Evolutionary conservation across 1,140 invertebrate genomes (phyloP), one percentile per base, ranked within the genome.

Genomic region (Dreissena rostriformis): DNA sequence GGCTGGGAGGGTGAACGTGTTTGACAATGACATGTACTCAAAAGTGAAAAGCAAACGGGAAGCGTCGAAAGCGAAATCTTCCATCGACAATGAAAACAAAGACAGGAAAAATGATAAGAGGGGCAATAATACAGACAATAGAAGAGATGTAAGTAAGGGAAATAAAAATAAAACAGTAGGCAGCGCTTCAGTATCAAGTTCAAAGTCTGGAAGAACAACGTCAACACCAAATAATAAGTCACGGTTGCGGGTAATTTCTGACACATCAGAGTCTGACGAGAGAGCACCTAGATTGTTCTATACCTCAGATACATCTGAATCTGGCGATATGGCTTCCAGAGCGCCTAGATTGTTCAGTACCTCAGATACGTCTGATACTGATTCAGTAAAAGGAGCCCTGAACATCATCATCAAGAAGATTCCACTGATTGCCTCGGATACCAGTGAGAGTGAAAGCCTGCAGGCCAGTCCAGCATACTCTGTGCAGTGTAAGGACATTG

Each of bases 11-110:
- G 88, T 93, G 1, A 90, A 90, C 74, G 75, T 91, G 26, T 90
- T 90, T 85, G 88, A 88, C 19, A 86, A 87, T 77, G 92, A 93
- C 79, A 91, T 93, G 90, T 93, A 93, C 66, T 92, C 91, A 12
- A 89, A 86, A 76, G 91, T 93, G 0, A 92, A 85, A 49, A 83
- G 76, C 22, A 24, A 66, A 22, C 57, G 61, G 7, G n/a, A 26
- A 39, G 2, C 39, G 39, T 39, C 39, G 8, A 39, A 39, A 8
- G 39, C 39, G 8, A 39, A 39, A 39, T 39, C 39, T 39, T 39
- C 39, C 39, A 39, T 5, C 8, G 39, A 39, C 39, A 39, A 39
- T 39, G 8, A 39, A 5, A 8, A 39, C 39, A 39, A 39, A 39
- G 39, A 39, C 39, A 39, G 39, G 8, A 39, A 39, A 39, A 39